These are phyloP conservation scores for Calephelis virginiensis DNA, from an alignment of 1,140 invertebrate species.

Conservation along the genomic window DNA sequence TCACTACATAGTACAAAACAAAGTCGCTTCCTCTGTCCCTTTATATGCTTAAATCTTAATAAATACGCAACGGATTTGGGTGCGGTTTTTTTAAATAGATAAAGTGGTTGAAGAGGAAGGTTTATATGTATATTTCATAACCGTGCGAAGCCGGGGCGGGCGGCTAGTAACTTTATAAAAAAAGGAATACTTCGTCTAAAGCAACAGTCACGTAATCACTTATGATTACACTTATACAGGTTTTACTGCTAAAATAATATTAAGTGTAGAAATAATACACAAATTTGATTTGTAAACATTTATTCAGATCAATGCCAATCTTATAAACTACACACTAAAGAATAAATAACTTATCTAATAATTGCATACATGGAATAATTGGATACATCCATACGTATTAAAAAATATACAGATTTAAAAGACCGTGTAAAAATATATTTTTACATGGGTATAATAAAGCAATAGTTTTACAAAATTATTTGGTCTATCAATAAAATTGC, in stretches of 20 bases:
- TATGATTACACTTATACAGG: too few relatives aligned
- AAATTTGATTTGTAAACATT: conserved; percentile 20
- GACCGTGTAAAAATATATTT: conserved; percentile 5
- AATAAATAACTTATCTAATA: conserved; percentile 3
- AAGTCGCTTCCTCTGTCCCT: too few relatives aligned
- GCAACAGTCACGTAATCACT: too few relatives aligned
- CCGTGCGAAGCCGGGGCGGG: too few relatives aligned
- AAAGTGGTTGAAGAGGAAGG: too few relatives aligned
- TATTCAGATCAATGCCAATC: conserved; percentile 23
- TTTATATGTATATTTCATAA: too few relatives aligned
- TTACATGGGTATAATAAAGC: neutral
- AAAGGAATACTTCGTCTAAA: too few relatives aligned
- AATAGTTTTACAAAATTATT: conserved; percentile 1
- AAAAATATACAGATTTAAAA: conserved; percentile 5
- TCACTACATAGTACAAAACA: too few relatives aligned
- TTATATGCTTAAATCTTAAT: too few relatives aligned
- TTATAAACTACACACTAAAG: neutral
- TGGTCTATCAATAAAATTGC: conserved; percentile 8
- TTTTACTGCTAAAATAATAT: neutral
- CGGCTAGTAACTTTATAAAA: too few relatives aligned
- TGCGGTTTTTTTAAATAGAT: too few relatives aligned
- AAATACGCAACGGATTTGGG: too few relatives aligned
- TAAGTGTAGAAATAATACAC: neutral
- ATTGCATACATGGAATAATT: conserved; percentile 1
- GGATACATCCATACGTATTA: conserved; percentile 6